phyloP scores from a whole-genome alignment of 2,797 vertebrate species.

The Rhinoraja longicauda region DNA sequence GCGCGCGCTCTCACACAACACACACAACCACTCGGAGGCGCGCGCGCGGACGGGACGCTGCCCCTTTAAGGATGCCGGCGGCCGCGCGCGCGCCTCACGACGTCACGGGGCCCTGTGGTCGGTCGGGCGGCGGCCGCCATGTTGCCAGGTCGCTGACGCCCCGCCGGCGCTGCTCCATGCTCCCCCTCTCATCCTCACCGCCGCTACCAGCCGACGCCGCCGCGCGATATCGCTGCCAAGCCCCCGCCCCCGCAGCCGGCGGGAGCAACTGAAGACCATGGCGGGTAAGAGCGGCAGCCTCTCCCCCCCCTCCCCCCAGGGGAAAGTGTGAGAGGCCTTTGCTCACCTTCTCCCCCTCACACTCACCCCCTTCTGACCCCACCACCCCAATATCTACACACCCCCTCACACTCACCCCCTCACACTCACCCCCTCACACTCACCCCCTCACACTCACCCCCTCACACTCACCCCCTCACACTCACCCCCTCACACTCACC shows the following conservation, averaged over 20 bases:
- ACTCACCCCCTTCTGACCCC: too few species aligned
- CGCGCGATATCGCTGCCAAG: not conserved
- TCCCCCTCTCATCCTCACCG: not conserved
- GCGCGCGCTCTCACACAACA: too few species aligned
- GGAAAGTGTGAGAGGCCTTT: too few species aligned
- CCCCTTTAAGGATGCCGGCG: not conserved
- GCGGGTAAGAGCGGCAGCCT: slow-evolving; percentile 1
- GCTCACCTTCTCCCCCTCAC: not conserved
- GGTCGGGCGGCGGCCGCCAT: slow-evolving; percentile 1
- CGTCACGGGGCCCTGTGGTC: not conserved
- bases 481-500: too few species aligned
- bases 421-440: too few species aligned
- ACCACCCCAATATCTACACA: too few species aligned
- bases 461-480: too few species aligned
- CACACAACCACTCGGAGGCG: too few species aligned
- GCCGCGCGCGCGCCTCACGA: not conserved
- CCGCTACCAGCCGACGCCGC: not conserved
- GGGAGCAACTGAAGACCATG: not conserved
- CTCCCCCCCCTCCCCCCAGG: too few species aligned
- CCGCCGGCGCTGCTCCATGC: too few species aligned
- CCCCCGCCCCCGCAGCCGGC: not conserved
- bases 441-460: too few species aligned
- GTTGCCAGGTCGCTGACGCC: not conserved
- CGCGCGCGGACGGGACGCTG: not conserved
- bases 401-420: too few species aligned